phyloP scores from a whole-genome alignment of 2,113 vertebrate species.

The Sardina pilchardus region DNA sequence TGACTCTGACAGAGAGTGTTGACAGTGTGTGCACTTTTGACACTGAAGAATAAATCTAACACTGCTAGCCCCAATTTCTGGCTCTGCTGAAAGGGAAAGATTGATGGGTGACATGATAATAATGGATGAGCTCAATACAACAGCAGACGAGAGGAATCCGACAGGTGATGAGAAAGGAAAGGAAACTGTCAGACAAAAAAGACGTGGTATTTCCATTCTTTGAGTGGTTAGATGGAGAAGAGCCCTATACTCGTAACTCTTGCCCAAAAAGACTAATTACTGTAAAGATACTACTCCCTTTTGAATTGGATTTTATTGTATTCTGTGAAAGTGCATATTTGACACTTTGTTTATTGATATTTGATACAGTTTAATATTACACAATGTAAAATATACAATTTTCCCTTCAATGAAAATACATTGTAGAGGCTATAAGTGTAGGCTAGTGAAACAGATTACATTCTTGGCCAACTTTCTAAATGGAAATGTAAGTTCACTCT shows the following conservation, averaged over 20 bases:
- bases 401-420: too few relatives aligned
- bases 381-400: too few relatives aligned
- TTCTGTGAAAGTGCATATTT: neutral
- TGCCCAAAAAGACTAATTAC: too few relatives aligned
- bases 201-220: neutral
- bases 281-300: too few relatives aligned
- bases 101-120: slow-evolving; percentile 33
- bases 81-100: slow-evolving; percentile 17
- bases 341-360: too few relatives aligned
- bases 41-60: slow-evolving; percentile 31
- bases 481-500: neutral
- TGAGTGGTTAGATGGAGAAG: neutral
- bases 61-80: neutral
- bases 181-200: neutral
- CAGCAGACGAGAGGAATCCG: neutral
- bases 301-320: neutral
- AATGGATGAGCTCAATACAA: neutral
- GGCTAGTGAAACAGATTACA: neutral
- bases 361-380: too few relatives aligned
- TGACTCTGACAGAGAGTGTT: slow-evolving; percentile 37
- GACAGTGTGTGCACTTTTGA: slow-evolving; percentile 37
- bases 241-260: neutral
- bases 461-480: neutral
- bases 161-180: neutral
- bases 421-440: neutral